These are phyloP conservation scores for Zygaena filipendulae DNA, from an alignment of 2,888 invertebrate species.

Conservation along the genomic window DNA sequence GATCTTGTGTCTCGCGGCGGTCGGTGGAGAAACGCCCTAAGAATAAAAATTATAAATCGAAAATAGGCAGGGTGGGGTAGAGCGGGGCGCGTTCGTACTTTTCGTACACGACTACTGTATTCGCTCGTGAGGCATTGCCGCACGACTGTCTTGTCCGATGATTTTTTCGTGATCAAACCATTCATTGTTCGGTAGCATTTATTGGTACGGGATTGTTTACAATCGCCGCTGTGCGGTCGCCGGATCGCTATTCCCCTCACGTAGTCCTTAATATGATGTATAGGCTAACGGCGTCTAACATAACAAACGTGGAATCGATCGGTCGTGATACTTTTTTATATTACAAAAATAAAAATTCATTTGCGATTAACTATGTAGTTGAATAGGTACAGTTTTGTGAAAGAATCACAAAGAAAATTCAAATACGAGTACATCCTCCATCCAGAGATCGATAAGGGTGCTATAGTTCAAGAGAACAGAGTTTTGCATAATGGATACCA, in stretches of 20 bases:
- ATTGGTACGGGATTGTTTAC: conserved; percentile 59
- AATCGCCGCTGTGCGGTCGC: conserved; percentile 31
- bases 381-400: too few species aligned
- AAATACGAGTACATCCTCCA: too few species aligned
- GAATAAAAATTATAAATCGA: too few species aligned
- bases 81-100: too few species aligned
- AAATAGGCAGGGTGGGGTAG: too few species aligned
- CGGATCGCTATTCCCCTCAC: conserved; percentile 27
- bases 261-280: conserved; percentile 26
- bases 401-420: too few species aligned
- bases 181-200: conserved; percentile 65
- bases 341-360: not conserved
- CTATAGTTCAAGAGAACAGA: too few species aligned
- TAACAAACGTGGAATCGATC: conserved; percentile 3
- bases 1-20: too few species aligned
- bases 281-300: conserved; percentile 1
- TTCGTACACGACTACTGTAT: conserved; percentile 49
- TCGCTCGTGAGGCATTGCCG: conserved; percentile 35
- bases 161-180: conserved; percentile 64
- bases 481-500: too few species aligned
- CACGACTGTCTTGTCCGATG: conserved; percentile 63
- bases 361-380: not conserved
- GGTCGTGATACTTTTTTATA: not conserved
- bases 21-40: too few species aligned
- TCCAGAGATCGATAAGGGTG: too few species aligned